Base-by-base conservation (phyloP, 2,888 invertebrate genomes). In the Trachelus tabidus region DNA sequence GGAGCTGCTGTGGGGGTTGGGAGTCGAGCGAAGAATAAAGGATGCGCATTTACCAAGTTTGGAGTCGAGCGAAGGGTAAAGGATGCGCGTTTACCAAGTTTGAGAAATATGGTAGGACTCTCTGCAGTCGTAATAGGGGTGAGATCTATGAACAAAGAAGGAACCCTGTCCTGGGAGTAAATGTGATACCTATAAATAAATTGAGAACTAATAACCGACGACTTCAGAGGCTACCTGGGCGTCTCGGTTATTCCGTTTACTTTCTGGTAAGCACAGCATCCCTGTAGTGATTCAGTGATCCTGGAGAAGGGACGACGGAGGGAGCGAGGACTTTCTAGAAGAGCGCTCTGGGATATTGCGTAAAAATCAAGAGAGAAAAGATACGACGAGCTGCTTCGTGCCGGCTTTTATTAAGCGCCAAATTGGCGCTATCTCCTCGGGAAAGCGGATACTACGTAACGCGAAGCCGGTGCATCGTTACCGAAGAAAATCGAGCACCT, bases 151-250 rank as follows among this genome's bases (percentile, higher is more conserved):
- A 6, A 40, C 40, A 15, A 40, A 40, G 40, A 15, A 6, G 1
- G 1, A 0, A 40, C 15, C 40, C 6, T 40, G 6, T 6, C 15
- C 6, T 15, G n/a, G 1, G 56, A 15, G 37, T 23, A 23, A 79
- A 73, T 75, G 79, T 77, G 81, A 79, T 79, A 77, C 78, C 83
- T 82, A 84, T 84, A 85, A 83, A 85, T 84, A 83, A 79, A 76
- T 34, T 68, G 15, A 75, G 34, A 80, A 77, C 69, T 81, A 81
- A 80, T 81, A 81, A 78, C 77, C 73, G n/a, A 73, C 74, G 69
- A 75, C 71, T 56, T 56, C 68, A 4, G 35, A 34, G 11, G 69
- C 68, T n/a, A 12, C 12, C 71, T 33, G 30, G 33, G 6, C 31
- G 71, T n/a, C 33, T 12, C 30, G 71, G 11, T 40, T 4, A 15